Conservation (phyloP, 1,140 invertebrate genomes). For the Telenomus remus region DNA sequence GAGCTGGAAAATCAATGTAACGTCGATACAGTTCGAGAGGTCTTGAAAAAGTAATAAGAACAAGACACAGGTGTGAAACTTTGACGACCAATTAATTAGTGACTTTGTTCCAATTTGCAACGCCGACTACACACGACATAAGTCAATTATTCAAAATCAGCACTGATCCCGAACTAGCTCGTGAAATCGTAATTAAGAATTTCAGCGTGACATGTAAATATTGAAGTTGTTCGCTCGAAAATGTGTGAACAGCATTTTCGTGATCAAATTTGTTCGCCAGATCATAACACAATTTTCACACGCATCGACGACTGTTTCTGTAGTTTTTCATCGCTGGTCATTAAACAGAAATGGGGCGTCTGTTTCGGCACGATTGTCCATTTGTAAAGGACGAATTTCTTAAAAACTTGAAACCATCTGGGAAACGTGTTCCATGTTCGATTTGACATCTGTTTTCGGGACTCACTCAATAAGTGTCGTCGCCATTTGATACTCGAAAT, state of each 20-base stretch:
- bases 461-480: slow-evolving; percentile 44
- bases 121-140: slow-evolving; percentile 26
- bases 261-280: no score
- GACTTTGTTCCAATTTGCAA: slow-evolving; percentile 47
- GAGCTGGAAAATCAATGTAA: slow-evolving; percentile 32
- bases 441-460: slow-evolving; percentile 64
- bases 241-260: no score
- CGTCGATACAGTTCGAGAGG: slow-evolving; percentile 36
- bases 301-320: slow-evolving; percentile 1
- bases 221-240: no score
- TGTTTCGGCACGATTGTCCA: slow-evolving; percentile 1
- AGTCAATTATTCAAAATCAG: slow-evolving; percentile 8
- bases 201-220: no score
- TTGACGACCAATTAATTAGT: slow-evolving; percentile 44
- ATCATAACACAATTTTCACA: slow-evolving; percentile 23
- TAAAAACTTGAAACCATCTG: slow-evolving; percentile 36
- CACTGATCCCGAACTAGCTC: not conserved
- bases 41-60: slow-evolving; percentile 50
- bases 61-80: slow-evolving; percentile 38
- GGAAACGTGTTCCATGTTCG: slow-evolving; percentile 67
- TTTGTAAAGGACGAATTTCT: slow-evolving; percentile 45
- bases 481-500: slow-evolving; percentile 24
- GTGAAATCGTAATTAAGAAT: no score
- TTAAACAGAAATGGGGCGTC: slow-evolving; percentile 15
- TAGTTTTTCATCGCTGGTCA: slow-evolving; percentile 2